Conservation (phyloP, 2,888 invertebrate genomes). For the Zaprionus bogoriensis region DNA sequence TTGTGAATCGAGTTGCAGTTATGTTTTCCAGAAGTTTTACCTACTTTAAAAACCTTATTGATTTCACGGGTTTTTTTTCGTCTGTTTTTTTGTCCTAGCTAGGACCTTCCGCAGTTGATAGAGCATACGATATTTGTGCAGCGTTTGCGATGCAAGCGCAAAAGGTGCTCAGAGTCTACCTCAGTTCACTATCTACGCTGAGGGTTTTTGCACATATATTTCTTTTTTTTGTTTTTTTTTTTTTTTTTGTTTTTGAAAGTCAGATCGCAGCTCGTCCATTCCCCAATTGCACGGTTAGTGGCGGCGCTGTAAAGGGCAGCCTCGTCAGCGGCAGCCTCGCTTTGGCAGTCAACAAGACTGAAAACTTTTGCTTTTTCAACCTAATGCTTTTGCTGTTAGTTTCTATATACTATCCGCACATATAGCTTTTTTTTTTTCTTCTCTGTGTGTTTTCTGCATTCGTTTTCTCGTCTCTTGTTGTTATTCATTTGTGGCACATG, state of each 20-base stretch:
- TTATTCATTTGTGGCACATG: slow-evolving; percentile 44
- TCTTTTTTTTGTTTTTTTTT: slow-evolving; percentile 4
- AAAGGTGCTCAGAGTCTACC: background rate
- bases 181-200: slow-evolving; percentile 2
- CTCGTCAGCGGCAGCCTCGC: slow-evolving; percentile 31
- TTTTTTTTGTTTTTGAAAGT: slow-evolving; percentile 37
- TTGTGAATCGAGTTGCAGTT: too few relatives aligned
- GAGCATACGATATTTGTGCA: background rate
- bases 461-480: slow-evolving; percentile 7
- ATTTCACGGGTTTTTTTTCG: background rate
- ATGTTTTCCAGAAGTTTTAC: too few relatives aligned
- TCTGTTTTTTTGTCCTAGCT: background rate
- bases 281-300: slow-evolving; percentile 11
- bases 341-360: slow-evolving; percentile 11
- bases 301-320: slow-evolving; percentile 25
- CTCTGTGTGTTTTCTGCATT: slow-evolving; percentile 9
- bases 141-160: background rate
- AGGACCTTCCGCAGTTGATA: background rate
- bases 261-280: slow-evolving; percentile 21
- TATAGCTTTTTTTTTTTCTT: slow-evolving; percentile 2
- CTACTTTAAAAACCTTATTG: too few relatives aligned
- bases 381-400: background rate
- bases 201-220: background rate
- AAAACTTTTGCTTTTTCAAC: slow-evolving; percentile 28
- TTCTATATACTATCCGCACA: background rate